Evolutionary conservation across 2,797 vertebrate species (phyloP).

Genomic region (Phyllotis vaccarum): DNA sequence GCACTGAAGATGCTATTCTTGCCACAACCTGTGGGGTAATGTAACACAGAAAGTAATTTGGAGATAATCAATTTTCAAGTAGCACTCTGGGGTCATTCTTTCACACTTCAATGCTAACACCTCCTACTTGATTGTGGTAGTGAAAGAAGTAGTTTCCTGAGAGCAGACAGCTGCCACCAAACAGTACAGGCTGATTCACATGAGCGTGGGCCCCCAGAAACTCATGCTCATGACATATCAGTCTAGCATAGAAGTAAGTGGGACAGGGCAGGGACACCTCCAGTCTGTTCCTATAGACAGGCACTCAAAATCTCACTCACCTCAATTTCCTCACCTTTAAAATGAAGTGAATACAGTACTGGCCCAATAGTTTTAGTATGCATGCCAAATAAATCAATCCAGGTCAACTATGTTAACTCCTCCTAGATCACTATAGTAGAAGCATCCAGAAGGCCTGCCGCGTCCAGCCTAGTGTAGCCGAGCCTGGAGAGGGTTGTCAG

Average conservation of each 20-base stretch:
- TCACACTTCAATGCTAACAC: background rate
- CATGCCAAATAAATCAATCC: background rate
- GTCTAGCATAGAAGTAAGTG: fast-evolving
- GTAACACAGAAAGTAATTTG: background rate
- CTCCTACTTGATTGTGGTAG: background rate
- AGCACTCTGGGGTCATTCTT: background rate
- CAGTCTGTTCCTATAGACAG: background rate
- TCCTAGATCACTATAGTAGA: background rate
- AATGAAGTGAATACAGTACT: background rate
- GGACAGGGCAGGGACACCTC: background rate
- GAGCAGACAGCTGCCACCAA: background rate
- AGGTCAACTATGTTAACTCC: background rate
- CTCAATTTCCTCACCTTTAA: background rate
- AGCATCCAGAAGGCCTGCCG: background rate
- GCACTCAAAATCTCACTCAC: background rate
- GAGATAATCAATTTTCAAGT: background rate
- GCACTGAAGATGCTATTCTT: background rate
- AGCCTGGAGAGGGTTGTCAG: no score
- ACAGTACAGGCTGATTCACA: fast-evolving
- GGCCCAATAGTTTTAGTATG: background rate
- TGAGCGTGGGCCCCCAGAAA: fast-evolving
- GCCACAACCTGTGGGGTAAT: background rate
- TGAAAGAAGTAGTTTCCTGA: constrained; percentile 6
- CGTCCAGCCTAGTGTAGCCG: no score
- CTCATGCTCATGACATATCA: background rate